phyloP scores from a whole-genome alignment of 2,113 vertebrate species.

The Bubalus kerabau region DNA sequence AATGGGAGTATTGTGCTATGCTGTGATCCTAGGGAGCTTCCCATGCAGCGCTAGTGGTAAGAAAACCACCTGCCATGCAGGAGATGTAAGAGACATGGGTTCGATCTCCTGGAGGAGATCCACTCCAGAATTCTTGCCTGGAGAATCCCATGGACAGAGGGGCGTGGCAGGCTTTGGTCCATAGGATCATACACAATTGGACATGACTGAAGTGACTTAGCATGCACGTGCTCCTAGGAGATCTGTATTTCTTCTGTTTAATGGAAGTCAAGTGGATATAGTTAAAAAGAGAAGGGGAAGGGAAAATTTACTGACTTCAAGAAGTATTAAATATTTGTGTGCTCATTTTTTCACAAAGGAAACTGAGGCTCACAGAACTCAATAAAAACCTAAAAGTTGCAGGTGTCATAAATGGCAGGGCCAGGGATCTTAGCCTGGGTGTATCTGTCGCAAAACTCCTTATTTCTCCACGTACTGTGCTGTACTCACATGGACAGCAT shows the following conservation, averaged over 20 bases:
- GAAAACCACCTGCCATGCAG: neutral
- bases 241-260: neutral
- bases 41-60: rapidly evolving
- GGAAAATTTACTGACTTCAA: neutral
- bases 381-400: neutral
- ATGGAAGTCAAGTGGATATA: neutral
- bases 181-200: neutral
- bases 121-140: neutral
- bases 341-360: neutral
- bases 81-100: neutral
- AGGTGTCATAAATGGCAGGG: neutral
- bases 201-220: neutral
- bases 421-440: neutral
- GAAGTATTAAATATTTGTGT: neutral
- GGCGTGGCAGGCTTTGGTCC: neutral
- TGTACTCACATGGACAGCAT: neutral
- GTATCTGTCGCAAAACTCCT: neutral
- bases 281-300: neutral
- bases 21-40: neutral
- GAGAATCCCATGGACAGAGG: neutral
- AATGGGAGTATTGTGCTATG: no score
- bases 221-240: rapidly evolving
- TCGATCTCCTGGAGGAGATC: neutral
- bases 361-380: neutral
- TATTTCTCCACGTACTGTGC: neutral